Evolutionary conservation across 2,113 vertebrate species (phyloP).

Genomic region (Isurus oxyrinchus): DNA sequence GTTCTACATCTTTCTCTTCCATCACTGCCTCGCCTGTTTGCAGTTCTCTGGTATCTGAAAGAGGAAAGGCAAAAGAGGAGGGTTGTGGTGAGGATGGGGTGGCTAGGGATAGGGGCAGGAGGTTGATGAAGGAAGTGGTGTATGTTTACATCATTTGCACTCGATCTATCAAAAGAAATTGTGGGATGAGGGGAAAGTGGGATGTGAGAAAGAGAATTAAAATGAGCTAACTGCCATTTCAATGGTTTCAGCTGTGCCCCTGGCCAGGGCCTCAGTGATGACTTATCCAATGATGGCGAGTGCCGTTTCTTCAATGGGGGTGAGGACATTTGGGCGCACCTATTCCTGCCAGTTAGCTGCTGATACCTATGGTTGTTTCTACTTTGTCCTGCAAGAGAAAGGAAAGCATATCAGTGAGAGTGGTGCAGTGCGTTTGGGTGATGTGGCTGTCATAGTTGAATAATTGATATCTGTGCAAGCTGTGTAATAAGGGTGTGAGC

Average conservation of each 20-base stretch:
- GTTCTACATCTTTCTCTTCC: not conserved
- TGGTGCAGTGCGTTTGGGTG: not conserved
- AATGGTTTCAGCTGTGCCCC: too few relatives aligned
- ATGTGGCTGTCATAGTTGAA: not conserved
- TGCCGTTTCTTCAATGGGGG: not conserved
- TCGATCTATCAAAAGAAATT: not conserved
- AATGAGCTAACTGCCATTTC: too few relatives aligned
- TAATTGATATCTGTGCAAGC: not conserved
- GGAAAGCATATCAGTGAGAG: too few relatives aligned
- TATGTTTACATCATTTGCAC: not conserved
- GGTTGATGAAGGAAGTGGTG: not conserved
- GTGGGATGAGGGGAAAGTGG: too few relatives aligned
- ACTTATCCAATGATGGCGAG: not conserved
- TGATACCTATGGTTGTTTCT: not conserved
- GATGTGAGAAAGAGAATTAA: not conserved
- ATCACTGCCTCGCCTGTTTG: not conserved
- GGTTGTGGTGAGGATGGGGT: not conserved
- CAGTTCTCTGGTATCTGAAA: not conserved
- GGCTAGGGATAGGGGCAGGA: not conserved
- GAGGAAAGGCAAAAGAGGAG: not conserved
- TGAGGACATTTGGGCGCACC: not conserved
- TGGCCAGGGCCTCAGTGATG: too few relatives aligned
- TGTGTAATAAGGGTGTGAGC: not conserved
- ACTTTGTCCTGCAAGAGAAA: not conserved
- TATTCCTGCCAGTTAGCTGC: not conserved